phyloP scores from a whole-genome alignment of 2,113 vertebrate species.

The Cercocebus atys region DNA sequence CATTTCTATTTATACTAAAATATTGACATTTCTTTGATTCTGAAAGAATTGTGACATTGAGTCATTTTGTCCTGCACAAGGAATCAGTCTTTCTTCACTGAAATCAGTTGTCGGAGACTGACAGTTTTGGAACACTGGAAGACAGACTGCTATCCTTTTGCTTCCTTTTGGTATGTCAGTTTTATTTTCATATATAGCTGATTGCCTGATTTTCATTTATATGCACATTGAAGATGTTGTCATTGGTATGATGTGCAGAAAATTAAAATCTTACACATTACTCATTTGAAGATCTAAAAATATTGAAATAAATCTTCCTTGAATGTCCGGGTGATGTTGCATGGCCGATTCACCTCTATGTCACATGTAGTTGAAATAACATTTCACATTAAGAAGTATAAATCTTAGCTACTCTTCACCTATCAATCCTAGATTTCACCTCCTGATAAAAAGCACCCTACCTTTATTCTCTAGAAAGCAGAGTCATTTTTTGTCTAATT shows the following conservation, averaged over 20 bases:
- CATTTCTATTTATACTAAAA: neutral
- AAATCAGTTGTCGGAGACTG: neutral
- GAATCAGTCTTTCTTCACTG: neutral
- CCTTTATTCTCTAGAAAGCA: neutral
- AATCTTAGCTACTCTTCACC: neutral
- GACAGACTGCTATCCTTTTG: neutral
- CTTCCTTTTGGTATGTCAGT: neutral
- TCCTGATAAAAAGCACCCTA: neutral
- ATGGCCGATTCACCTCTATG: neutral
- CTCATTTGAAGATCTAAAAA: neutral
- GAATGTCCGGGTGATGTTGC: neutral
- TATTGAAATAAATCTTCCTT: neutral
- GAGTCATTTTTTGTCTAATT: neutral
- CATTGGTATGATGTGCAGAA: neutral
- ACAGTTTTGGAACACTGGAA: neutral
- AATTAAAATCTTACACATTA: neutral
- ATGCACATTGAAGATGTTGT: neutral
- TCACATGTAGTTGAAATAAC: neutral
- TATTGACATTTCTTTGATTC: neutral
- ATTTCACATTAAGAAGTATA: neutral
- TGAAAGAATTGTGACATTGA: neutral
- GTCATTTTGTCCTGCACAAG: neutral
- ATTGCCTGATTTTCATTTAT: neutral
- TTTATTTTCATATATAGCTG: neutral
- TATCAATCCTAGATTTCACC: conserved; percentile 24